Conservation (phyloP, 2,113 vertebrate species). For the Tor tambroides region DNA sequence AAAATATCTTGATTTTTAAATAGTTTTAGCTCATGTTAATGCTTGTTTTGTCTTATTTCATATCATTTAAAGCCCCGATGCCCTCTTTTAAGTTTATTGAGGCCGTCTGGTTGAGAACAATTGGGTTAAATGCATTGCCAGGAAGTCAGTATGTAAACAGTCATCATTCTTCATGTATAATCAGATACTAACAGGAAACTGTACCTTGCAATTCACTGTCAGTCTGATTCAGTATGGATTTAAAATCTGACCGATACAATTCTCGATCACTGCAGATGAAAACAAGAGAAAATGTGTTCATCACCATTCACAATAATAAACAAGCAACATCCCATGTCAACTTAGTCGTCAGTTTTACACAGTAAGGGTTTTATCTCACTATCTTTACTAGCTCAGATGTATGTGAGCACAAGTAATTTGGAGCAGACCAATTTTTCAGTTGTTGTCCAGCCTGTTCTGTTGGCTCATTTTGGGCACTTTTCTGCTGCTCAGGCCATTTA, state of each 20-base stretch:
- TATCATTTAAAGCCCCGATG: neutral
- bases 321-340: neutral
- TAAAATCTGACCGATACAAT: conserved; percentile 73
- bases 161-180: neutral
- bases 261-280: conserved; percentile 71
- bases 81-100: neutral
- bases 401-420: neutral
- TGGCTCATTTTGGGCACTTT: neutral
- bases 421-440: too few relatives aligned
- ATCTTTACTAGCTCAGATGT: neutral
- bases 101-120: neutral
- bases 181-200: neutral
- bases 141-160: neutral
- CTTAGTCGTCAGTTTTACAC: neutral
- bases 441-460: neutral
- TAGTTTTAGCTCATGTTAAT: neutral
- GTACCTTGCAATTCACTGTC: conserved; percentile 48
- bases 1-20: neutral
- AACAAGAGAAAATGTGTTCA: neutral
- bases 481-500: neutral
- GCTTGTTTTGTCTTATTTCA: neutral
- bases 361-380: neutral
- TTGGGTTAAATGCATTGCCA: neutral
- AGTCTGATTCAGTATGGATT: conserved; percentile 49
- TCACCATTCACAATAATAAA: neutral